Percentiles rank a stretch among this genome's conserved stretches.
Evolutionary conservation across 1,140 invertebrate genomes (phyloP).

Genomic region (Zaprionus kolodkinae): DNA sequence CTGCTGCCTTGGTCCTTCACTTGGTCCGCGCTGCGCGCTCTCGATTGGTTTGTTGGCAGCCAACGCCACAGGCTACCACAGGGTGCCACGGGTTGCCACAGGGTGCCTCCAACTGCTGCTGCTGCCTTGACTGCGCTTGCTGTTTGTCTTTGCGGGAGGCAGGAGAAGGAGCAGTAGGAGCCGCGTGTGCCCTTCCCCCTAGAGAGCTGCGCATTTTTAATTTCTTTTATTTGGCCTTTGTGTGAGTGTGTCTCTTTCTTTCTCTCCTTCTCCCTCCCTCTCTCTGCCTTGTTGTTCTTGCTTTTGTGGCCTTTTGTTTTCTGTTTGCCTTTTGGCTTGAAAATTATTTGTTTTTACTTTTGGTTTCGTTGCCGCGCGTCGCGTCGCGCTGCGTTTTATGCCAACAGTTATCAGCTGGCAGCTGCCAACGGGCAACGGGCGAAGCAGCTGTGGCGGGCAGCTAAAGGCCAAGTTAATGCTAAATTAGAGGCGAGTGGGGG

Average conservation of each 20-base stretch:
- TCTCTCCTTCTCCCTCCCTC: not conserved
- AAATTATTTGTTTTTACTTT: constrained; percentile 74
- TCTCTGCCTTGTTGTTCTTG: not conserved
- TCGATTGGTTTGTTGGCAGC: constrained; percentile 68
- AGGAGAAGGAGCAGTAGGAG: not conserved
- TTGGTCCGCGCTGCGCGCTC: constrained; percentile 27
- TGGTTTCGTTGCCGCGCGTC: constrained; percentile 50
- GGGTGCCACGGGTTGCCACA: constrained; percentile 23
- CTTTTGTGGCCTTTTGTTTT: constrained; percentile 27
- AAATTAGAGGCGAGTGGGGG: constrained; percentile 42
- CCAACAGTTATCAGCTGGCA: constrained; percentile 31
- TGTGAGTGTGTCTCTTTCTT: constrained; percentile 5
- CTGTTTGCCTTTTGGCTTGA: constrained; percentile 53
- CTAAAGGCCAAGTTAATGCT: constrained; percentile 76
- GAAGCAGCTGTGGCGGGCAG: constrained; percentile 21
- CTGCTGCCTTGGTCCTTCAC: constrained; percentile 5
- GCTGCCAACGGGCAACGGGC: constrained; percentile 12
- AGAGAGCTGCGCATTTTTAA: constrained; percentile 61
- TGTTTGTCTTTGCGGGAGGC: constrained; percentile 33
- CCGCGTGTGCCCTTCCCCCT: no score
- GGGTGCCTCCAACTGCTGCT: constrained; percentile 24
- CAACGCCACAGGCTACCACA: constrained; percentile 27
- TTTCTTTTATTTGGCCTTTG: constrained; percentile 72
- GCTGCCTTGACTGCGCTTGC: constrained; percentile 38
- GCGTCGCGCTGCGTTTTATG: constrained; percentile 13